phyloP scores from a whole-genome alignment of 1,140 invertebrate genomes.

The Drosophila ambigua region DNA sequence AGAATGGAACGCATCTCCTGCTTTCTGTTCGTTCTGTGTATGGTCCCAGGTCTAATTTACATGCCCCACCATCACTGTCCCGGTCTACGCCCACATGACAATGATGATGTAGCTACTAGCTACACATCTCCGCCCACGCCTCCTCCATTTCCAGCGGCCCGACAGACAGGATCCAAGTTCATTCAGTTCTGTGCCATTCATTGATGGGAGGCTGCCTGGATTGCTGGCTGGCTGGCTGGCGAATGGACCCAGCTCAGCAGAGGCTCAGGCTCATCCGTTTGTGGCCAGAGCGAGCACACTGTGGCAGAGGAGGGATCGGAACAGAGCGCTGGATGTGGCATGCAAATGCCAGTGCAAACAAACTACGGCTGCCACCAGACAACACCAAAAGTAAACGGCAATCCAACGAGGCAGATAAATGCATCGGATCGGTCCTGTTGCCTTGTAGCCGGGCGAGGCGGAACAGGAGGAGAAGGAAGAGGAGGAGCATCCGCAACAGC shows the following conservation, averaged over 20 bases:
- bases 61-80: constrained; percentile 13
- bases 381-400: constrained; percentile 56
- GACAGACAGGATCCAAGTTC: constrained; percentile 46
- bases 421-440: constrained; percentile 16
- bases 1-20: not conserved
- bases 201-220: constrained; percentile 37
- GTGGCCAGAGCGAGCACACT: constrained; percentile 43
- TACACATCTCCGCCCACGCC: constrained; percentile 29
- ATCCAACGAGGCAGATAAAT: constrained; percentile 55
- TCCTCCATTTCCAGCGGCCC: constrained; percentile 11
- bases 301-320: not conserved
- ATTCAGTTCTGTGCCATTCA: constrained; percentile 68
- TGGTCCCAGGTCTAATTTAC: constrained; percentile 63
- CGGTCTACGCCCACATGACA: constrained; percentile 34
- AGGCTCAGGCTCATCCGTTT: constrained; percentile 25
- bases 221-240: not conserved
- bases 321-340: constrained; percentile 16
- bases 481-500: constrained; percentile 1
- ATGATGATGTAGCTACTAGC: constrained; percentile 6
- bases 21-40: too few relatives aligned
- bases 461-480: too few relatives aligned
- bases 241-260: constrained; percentile 21
- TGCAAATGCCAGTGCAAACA: constrained; percentile 36
- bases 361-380: constrained; percentile 18
- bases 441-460: too few relatives aligned